Evolutionary conservation across 2,888 invertebrate species (phyloP), one percentile per base, ranked within the genome.

Genomic region (Rhamphomyia laevipes): DNA sequence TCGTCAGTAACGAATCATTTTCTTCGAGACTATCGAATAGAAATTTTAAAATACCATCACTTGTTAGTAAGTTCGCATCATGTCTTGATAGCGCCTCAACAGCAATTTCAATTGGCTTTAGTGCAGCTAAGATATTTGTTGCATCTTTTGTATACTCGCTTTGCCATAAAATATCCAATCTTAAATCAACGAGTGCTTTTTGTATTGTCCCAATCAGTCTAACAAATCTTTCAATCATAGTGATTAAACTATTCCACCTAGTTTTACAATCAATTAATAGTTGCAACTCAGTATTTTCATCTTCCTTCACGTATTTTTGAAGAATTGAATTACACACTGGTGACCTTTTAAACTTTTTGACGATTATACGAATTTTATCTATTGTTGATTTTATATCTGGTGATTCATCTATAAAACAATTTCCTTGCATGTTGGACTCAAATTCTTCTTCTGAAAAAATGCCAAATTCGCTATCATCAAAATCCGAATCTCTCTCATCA

Each of bases 181-280:
- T 35, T 35, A 35, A 35, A 35, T 35, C 35, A 35, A 35, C 35
- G n/a, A 35, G 35, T 35, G 35, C 35, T 35, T 35, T 35, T 35
- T 35, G 35, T 18, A 45, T 35, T 45, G 45, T 35, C 13, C 35
- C 37, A 45, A 45, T 37, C 12, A 45, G 18, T 27, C 37, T 21
- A 15, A 45, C 13, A n/a, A 45, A 45, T 21, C 45, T 12, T 35
- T 45, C 45, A 9, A 35, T 21, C 45, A 45, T 45, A 13, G 18
- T 45, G 6, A 21, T 21, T 13, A 45, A 35, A 35, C 45, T 45
- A 21, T 21, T 18, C 45, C 45, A 35, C n/a, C 45, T 18, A 18
- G 45, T 45, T 35, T 21, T 45, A 35, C 35, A 45, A 35, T 45
- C 45, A 3, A 45, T n/a, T 15, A 45, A n/a, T 35, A 35, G 33